These are phyloP conservation scores for Phymorhynchus buccinoides DNA, from an alignment of 1,140 invertebrate species.

Conservation along the genomic window DNA sequence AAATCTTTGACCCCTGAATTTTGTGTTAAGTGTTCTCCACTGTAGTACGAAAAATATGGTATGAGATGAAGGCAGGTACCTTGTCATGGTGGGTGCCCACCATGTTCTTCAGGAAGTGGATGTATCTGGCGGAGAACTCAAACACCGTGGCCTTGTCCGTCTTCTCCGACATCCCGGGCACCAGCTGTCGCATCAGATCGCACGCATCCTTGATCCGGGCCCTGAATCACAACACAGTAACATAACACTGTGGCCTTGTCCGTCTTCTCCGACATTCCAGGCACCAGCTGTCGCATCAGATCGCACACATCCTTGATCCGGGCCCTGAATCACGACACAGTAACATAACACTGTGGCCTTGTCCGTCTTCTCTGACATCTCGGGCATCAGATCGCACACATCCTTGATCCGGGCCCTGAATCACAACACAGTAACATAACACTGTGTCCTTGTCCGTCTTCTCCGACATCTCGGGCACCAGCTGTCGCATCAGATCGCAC, in stretches of 20 bases:
- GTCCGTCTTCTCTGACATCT: slow-evolving; percentile 73
- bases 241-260: slow-evolving; percentile 75
- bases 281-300: slow-evolving; percentile 69
- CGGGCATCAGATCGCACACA: slow-evolving; percentile 72
- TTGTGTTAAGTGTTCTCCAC: too few species aligned
- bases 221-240: too few species aligned
- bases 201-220: slow-evolving; percentile 73
- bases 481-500: slow-evolving; percentile 68
- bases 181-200: slow-evolving; percentile 67
- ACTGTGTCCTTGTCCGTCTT: slow-evolving; percentile 75
- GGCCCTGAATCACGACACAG: slow-evolving; percentile 58
- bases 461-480: slow-evolving; percentile 72
- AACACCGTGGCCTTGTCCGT: slow-evolving; percentile 75
- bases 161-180: slow-evolving; percentile 73
- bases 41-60: too few species aligned
- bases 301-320: slow-evolving; percentile 73
- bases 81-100: slow-evolving; percentile 66
- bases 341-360: slow-evolving; percentile 73
- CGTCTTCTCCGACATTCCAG: slow-evolving; percentile 73
- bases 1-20: too few species aligned
- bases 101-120: slow-evolving; percentile 67
- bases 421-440: too few species aligned
- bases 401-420: slow-evolving; percentile 71
- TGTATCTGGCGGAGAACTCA: slow-evolving; percentile 73
- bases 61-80: slow-evolving; percentile 53